Evolutionary conservation across 2,113 vertebrate species (phyloP).

Genomic region (Aepyceros melampus): DNA sequence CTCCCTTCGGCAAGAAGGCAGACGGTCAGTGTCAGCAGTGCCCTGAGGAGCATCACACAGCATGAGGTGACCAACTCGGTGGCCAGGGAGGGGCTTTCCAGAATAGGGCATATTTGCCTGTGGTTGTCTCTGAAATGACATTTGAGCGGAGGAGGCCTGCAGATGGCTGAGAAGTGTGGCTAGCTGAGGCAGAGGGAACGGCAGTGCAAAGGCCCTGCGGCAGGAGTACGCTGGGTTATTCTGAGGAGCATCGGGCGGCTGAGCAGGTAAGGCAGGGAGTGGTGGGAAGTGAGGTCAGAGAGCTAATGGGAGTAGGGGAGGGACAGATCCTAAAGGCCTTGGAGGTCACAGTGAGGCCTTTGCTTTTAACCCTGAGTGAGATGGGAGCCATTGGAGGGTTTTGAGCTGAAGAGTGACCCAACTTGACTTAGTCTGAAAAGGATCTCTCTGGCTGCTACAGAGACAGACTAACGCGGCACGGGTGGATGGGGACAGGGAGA

Average conservation of each 20-base stretch:
- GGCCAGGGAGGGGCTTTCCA: background rate
- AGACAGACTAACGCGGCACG: background rate
- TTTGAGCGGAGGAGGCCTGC: background rate
- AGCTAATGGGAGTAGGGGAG: background rate
- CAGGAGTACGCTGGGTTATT: background rate
- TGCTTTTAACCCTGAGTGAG: background rate
- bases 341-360: background rate
- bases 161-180: background rate
- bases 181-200: background rate
- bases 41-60: background rate
- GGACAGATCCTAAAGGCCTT: background rate
- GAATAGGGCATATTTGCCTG: background rate
- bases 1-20: background rate
- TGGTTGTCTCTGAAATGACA: background rate
- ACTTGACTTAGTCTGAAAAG: background rate
- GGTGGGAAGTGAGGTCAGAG: background rate
- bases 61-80: fast-evolving
- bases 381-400: background rate
- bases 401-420: background rate
- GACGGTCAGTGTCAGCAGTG: fast-evolving
- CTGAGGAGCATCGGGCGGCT: background rate
- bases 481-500: fast-evolving
- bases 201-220: background rate
- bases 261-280: background rate
- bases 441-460: background rate